Evolutionary conservation across 92 coral and sea anemone genomes (phyloP), one percentile per base, ranked within the genome.

Genomic region (Phenganax marumi): DNA sequence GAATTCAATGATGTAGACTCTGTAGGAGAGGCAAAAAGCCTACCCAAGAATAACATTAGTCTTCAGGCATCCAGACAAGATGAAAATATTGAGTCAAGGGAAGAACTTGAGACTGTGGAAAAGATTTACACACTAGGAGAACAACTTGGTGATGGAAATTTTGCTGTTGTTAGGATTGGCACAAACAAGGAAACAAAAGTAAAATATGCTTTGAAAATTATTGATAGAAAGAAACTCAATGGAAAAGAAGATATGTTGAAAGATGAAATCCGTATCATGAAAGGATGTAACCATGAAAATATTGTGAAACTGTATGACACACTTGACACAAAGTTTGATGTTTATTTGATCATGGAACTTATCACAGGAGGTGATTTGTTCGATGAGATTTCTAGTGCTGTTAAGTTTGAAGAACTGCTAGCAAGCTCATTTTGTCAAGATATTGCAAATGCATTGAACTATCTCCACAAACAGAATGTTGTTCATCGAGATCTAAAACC

Each of bases 401-500:
- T 96, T 52, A 96, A 96, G 78, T 96, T 96, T 81, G 79, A 97
- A 12, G 99, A 96, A 85, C 63, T 79, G 33, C 87, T 96, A 51
- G 93, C 99, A 7, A 85, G 90, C 69, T 80, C 85, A 16, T 92
- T 92, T 80, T 89, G 91, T 26, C 84, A 88, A 66, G 99, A 96
- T 85, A 85, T 96, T 80, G 85, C 88, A 12, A 96, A 91, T 33
- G 93, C 99, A 8, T 83, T 96, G 70, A 84, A 86, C 0, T 96
- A 96, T 88, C 89, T 96, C 49, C 99, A 96, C 87, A 87, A 82
- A 86, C 93, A 89, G 81, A 90, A 88, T 51, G 89, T 96, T 23
- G 99, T 96, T 14, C 99, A 96, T 66, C 84, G 99, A 72, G 99
- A 96, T 48, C 70, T 96, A n/a, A 96, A 96, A 85, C 99, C 99